phyloP scores from a whole-genome alignment of 2,888 invertebrate species.

The Drosophila prolongata region DNA sequence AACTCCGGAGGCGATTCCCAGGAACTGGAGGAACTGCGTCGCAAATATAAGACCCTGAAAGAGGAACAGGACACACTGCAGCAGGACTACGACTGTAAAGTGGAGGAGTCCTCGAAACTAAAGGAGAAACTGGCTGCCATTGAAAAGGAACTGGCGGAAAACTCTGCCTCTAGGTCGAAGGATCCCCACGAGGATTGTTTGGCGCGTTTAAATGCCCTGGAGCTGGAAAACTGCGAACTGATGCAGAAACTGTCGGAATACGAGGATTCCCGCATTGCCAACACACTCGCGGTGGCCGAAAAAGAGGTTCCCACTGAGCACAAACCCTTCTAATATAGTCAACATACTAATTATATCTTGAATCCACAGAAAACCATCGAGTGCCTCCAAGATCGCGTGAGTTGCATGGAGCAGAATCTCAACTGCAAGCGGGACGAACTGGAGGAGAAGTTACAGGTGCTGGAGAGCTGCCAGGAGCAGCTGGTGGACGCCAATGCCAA shows the following conservation, averaged over 20 bases:
- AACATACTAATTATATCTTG: neutral
- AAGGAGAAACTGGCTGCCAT: constrained; percentile 55
- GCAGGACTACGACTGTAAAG: constrained; percentile 67
- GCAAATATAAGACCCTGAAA: constrained; percentile 63
- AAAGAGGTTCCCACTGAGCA: constrained; percentile 70
- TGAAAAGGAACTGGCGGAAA: constrained; percentile 27
- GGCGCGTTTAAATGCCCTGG: constrained; percentile 57
- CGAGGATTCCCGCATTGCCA: constrained; percentile 67
- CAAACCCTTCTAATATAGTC: too few relatives aligned
- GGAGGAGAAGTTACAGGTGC: constrained; percentile 79
- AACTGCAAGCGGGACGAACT: constrained; percentile 81
- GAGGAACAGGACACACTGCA: constrained; percentile 67
- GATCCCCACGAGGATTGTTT: constrained; percentile 54
- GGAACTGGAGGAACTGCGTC: constrained; percentile 69
- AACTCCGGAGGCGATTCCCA: constrained; percentile 41
- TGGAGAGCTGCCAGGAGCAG: constrained; percentile 83
- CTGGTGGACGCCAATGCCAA: constrained; percentile 82
- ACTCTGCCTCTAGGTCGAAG: constrained; percentile 11
- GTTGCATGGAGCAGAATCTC: constrained; percentile 82
- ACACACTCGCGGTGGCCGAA: constrained; percentile 78
- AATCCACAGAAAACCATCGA: constrained; percentile 78
- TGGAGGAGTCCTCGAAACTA: constrained; percentile 57
- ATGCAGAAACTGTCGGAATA: constrained; percentile 78
- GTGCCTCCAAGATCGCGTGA: constrained; percentile 81
- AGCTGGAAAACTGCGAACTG: constrained; percentile 79